Conservation (phyloP, 2,888 invertebrate species). For the Mythimna pallens region DNA sequence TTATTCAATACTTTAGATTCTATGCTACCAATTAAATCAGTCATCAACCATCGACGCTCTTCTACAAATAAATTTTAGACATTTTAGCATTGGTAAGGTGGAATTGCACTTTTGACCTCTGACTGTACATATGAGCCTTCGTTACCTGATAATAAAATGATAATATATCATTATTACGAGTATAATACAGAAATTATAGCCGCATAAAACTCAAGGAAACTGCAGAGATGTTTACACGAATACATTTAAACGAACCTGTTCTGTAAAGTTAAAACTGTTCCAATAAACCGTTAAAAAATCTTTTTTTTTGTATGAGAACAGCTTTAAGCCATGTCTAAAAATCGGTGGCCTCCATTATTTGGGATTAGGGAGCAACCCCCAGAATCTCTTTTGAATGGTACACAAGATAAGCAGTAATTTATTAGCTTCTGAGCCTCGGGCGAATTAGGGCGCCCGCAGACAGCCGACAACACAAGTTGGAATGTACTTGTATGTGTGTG, state of each 20-base stretch:
- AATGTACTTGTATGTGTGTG: neutral
- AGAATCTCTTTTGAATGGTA: conserved; percentile 73
- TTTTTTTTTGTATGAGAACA: conserved; percentile 46
- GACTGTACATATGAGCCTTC: no score
- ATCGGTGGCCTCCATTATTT: conserved; percentile 71
- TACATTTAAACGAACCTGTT: neutral
- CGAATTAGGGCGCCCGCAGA: conserved; percentile 25
- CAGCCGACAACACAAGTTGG: neutral
- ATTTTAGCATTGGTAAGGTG: no score
- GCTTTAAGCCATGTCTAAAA: conserved; percentile 61
- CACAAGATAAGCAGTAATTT: conserved; percentile 73
- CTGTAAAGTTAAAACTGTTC: conserved; percentile 29
- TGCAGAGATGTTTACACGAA: conserved; percentile 5
- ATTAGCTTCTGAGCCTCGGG: conserved; percentile 61
- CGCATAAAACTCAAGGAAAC: neutral
- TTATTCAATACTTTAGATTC: no score
- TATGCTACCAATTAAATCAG: no score
- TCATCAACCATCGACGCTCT: no score
- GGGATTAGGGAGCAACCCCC: conserved; percentile 69
- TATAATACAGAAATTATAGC: neutral
- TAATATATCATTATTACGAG: no score
- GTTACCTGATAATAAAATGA: no score
- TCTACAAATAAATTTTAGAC: no score
- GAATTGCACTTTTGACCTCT: no score
- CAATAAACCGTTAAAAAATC: conserved; percentile 49